These are phyloP conservation scores for Meghimatium bilineatum DNA, from an alignment of 2,888 invertebrate species.

Conservation along the genomic window DNA sequence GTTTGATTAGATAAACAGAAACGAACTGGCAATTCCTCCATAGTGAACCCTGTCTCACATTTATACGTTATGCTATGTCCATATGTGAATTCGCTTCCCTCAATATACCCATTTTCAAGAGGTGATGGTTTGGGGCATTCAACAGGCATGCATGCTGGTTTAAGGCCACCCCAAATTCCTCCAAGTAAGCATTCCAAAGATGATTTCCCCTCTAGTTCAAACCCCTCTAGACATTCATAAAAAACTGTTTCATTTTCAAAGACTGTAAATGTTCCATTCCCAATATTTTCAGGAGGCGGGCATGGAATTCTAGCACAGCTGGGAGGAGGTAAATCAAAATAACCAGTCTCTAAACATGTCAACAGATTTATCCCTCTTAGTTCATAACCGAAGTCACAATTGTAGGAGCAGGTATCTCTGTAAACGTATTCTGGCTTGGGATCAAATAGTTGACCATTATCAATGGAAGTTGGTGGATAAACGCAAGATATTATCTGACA, in stretches of 20 bases:
- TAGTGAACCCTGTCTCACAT: constrained; percentile 81
- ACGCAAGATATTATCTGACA: constrained; percentile 61
- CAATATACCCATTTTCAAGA: constrained; percentile 57
- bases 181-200: constrained; percentile 59
- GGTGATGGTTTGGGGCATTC: constrained; percentile 63
- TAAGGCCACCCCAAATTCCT: constrained; percentile 67
- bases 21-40: constrained; percentile 89
- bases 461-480: constrained; percentile 46
- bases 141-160: constrained; percentile 70
- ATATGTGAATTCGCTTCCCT: constrained; percentile 59
- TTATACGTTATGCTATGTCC: constrained; percentile 65
- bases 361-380: constrained; percentile 48
- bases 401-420: constrained; percentile 32
- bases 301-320: constrained; percentile 55
- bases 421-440: constrained; percentile 36
- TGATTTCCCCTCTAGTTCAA: constrained; percentile 56
- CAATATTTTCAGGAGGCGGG: constrained; percentile 48
- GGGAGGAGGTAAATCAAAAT: constrained; percentile 59
- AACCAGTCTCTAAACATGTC: constrained; percentile 57
- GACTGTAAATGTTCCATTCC: constrained; percentile 52
- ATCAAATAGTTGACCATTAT: constrained; percentile 46
- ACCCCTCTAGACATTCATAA: constrained; percentile 79
- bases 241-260: constrained; percentile 73
- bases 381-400: constrained; percentile 55
- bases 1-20: constrained; percentile 78